These are phyloP conservation scores for Sussaba pulchella DNA, from an alignment of 2,888 invertebrate genomes.

Conservation along the genomic window DNA sequence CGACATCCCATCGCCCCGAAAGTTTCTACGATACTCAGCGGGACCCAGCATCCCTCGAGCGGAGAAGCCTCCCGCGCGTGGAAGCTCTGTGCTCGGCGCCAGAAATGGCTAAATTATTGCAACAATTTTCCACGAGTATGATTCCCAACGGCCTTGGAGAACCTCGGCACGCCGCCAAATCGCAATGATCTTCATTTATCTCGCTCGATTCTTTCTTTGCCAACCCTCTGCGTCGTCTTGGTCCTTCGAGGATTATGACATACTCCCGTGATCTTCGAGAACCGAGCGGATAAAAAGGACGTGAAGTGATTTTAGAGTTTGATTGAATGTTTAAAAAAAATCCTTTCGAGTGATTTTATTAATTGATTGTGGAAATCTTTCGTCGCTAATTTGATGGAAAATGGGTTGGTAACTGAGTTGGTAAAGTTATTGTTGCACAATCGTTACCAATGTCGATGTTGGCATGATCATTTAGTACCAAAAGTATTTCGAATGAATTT, in stretches of 20 bases:
- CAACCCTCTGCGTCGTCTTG: background rate
- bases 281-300: background rate
- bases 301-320: background rate
- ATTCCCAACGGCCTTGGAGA: constrained; percentile 50
- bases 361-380: no score
- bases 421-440: no score
- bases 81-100: no score
- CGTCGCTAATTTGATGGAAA: no score
- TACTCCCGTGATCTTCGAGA: constrained; percentile 4
- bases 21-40: constrained; percentile 9
- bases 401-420: no score
- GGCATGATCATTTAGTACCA: no score
- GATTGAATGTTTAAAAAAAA: background rate
- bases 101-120: constrained; percentile 59
- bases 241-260: background rate
- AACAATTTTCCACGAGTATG: constrained; percentile 58
- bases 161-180: constrained; percentile 59
- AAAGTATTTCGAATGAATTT: no score
- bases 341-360: no score
- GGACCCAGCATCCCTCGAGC: background rate
- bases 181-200: constrained; percentile 45
- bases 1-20: constrained; percentile 34
- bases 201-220: constrained; percentile 4
- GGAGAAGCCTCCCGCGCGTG: no score
- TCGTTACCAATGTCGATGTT: no score